Evolutionary conservation across 1,140 invertebrate genomes (phyloP).

Genomic region (Drosophila littoralis): DNA sequence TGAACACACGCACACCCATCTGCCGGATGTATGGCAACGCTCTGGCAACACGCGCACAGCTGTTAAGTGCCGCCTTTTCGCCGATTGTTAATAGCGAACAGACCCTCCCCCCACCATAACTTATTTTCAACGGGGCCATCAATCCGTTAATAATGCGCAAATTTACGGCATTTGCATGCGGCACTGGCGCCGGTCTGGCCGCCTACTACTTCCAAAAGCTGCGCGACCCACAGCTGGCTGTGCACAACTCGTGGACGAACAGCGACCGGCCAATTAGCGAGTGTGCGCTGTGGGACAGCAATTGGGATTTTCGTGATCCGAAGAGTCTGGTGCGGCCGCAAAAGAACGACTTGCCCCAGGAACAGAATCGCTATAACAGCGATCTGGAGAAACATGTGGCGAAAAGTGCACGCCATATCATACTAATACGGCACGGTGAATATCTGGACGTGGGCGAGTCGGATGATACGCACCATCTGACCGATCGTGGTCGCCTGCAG

Average conservation of each 20-base stretch:
- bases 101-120: no score
- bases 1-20: background rate
- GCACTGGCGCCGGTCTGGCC: constrained; percentile 69
- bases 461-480: constrained; percentile 92
- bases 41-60: constrained; percentile 12
- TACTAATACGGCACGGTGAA: constrained; percentile 98
- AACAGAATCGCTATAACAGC: constrained; percentile 88
- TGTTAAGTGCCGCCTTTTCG: constrained; percentile 38
- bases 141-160: constrained; percentile 54
- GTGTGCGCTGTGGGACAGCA: constrained; percentile 90
- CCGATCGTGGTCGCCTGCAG: constrained; percentile 92
- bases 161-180: constrained; percentile 67
- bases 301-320: constrained; percentile 94
- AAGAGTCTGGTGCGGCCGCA: constrained; percentile 89
- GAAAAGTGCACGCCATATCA: constrained; percentile 92
- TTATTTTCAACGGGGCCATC: background rate
- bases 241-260: constrained; percentile 87
- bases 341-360: constrained; percentile 85
- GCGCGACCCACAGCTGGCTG: constrained; percentile 50
- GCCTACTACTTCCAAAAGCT: constrained; percentile 67
- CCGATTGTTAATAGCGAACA: background rate
- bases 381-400: constrained; percentile 87
- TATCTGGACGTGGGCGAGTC: constrained; percentile 91
- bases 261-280: constrained; percentile 86
- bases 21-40: background rate